phyloP scores from a whole-genome alignment of 1,140 invertebrate species.

The Drosophila aff. region DNA sequence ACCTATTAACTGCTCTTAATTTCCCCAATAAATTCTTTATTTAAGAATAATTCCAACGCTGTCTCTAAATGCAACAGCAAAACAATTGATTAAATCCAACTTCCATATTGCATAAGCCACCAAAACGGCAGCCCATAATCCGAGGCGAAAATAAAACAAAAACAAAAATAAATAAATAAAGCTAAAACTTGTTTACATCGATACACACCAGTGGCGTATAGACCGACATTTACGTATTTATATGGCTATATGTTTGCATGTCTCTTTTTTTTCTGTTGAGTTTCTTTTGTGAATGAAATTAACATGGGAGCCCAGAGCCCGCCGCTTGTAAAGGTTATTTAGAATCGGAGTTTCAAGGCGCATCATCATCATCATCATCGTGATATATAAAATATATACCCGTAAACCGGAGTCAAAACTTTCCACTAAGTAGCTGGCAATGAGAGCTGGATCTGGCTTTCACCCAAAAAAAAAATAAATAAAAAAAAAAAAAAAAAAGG shows the following conservation, averaged over 20 bases:
- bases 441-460: constrained; percentile 29
- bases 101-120: constrained; percentile 27
- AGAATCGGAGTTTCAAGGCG: constrained; percentile 69
- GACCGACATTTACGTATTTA: constrained; percentile 20
- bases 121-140: constrained; percentile 13
- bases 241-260: constrained; percentile 7
- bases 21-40: background rate
- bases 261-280: constrained; percentile 3
- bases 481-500: background rate
- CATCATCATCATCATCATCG: background rate
- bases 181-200: constrained; percentile 45
- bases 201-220: constrained; percentile 21
- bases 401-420: constrained; percentile 38
- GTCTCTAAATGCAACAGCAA: background rate
- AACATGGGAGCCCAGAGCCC: constrained; percentile 11
- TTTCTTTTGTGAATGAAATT: constrained; percentile 52
- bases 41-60: too few relatives aligned
- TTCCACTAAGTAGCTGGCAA: constrained; percentile 47
- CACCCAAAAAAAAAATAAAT: background rate
- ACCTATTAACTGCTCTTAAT: background rate
- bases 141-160: constrained; percentile 9
- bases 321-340: constrained; percentile 51
- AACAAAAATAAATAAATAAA: background rate
- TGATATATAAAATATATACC: constrained; percentile 10
- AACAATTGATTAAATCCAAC: constrained; percentile 22